A percentile compares a stretch with the other conserved stretches of the same genome.
Conservation (phyloP, 2,888 invertebrate species). For the Acholoe squamosa region DNA sequence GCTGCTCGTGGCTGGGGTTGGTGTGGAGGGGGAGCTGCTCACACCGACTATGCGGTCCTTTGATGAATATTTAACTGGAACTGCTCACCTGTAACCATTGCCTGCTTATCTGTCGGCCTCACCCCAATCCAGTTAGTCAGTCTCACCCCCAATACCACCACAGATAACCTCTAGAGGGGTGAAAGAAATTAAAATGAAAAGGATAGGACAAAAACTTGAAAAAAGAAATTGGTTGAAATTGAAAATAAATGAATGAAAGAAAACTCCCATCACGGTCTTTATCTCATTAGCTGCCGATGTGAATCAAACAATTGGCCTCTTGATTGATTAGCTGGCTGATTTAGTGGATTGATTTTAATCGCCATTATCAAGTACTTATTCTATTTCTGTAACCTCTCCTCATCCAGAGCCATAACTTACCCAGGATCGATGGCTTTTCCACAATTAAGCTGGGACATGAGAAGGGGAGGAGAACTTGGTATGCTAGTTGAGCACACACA, state of each 20-base stretch:
- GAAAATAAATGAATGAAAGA: no score
- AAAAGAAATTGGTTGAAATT: no score
- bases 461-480: neutral
- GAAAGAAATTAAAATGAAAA: no score
- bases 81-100: conserved; percentile 8
- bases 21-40: neutral
- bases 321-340: neutral
- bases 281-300: no score
- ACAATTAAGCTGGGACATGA: no score
- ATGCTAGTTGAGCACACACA: neutral
- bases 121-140: no score
- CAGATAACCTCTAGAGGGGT: no score
- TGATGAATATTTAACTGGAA: neutral
- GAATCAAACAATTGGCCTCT: neutral
- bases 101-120: neutral
- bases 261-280: no score
- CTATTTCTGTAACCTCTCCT: neutral
- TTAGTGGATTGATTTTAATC: neutral
- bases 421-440: neutral
- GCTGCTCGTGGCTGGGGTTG: neutral
- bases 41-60: neutral
- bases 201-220: no score
- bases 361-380: neutral
- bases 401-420: neutral
- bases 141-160: no score